Evolutionary conservation across 1,140 invertebrate species (phyloP), one percentile per base, ranked within the genome.

Genomic region (Aphaenogaster floridana): DNA sequence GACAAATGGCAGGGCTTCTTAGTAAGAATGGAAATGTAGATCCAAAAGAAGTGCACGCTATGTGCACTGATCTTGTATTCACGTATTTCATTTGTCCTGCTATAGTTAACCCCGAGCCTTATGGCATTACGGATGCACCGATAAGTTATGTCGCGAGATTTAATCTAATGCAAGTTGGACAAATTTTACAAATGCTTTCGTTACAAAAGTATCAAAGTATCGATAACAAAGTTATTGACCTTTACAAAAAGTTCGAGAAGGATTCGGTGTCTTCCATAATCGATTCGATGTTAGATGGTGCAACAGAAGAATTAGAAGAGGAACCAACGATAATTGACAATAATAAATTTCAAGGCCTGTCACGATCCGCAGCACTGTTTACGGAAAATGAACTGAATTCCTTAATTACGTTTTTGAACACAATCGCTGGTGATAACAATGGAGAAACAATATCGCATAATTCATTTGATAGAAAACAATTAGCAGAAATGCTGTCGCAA

Each of bases 71-170:
- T 94, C 95, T 99, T 28, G 97, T 99, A 13, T 98, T 99, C 94
- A 98, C 98, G 2, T 97, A 98, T 91, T 99, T 99, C 90, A 98
- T 99, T 85, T 99, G 99, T 93, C 98, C 99, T 9, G 99, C 99
- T 0, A 98, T 99, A 64, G 98, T 99, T 42, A 98, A 99, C 96
- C 99, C 99, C 0, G 99, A 99, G 95, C 97, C 98, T 0, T 98
- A 99, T 94, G 99, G 99, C n/a, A 98, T 99, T 66, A 98, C 98
- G 0, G 99, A 99, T 93, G 97, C 98, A 1, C 98, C 98, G n/a
- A 98, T 99, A 50, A 98, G 98, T 79, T 97, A 98, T 88, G 97
- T 99, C 52, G 98, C 98, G 6, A 95, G 98, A 39, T 99, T 98
- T 94, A 99, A 99, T 96, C 96, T 99, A 5, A 99, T 99, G 93